Conservation (phyloP, 2,888 invertebrate species). For the Willowsia nigromaculata region DNA sequence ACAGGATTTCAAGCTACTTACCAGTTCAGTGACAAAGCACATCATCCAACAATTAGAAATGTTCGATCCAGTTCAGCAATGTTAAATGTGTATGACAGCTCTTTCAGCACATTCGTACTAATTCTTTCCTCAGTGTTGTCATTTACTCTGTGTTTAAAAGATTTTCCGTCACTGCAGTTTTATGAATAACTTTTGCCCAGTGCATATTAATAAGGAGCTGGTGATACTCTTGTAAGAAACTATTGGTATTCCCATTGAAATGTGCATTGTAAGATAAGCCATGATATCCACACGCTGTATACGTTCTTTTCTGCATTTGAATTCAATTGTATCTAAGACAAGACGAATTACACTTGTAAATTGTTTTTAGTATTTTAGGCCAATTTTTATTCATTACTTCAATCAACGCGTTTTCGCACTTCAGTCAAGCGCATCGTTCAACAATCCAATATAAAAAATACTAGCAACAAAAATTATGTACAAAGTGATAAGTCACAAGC, state of each 20-base stretch:
- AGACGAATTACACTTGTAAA: too few species aligned
- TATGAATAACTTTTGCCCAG: background rate
- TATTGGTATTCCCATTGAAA: background rate
- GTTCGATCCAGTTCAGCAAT: slow-evolving; percentile 46
- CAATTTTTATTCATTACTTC: background rate
- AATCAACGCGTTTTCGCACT: background rate
- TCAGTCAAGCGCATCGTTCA: background rate
- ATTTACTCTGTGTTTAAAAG: background rate
- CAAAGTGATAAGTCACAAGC: too few species aligned
- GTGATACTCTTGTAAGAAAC: background rate
- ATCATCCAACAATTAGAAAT: slow-evolving; percentile 65
- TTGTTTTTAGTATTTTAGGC: background rate
- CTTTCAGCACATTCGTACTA: background rate
- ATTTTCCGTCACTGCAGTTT: background rate
- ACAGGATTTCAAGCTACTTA: slow-evolving; percentile 92
- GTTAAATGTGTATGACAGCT: background rate
- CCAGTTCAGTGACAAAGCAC: slow-evolving; percentile 75
- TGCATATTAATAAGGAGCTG: background rate
- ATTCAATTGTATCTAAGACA: background rate
- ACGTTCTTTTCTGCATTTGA: background rate
- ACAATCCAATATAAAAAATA: background rate
- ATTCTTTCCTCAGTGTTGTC: background rate
- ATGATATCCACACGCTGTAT: too few species aligned
- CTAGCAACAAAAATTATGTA: too few species aligned
- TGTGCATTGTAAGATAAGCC: background rate